Percentiles rank a stretch among this genome's conserved stretches.
Conservation (phyloP, 2,888 invertebrate genomes). For the Ophioninae sp. region DNA sequence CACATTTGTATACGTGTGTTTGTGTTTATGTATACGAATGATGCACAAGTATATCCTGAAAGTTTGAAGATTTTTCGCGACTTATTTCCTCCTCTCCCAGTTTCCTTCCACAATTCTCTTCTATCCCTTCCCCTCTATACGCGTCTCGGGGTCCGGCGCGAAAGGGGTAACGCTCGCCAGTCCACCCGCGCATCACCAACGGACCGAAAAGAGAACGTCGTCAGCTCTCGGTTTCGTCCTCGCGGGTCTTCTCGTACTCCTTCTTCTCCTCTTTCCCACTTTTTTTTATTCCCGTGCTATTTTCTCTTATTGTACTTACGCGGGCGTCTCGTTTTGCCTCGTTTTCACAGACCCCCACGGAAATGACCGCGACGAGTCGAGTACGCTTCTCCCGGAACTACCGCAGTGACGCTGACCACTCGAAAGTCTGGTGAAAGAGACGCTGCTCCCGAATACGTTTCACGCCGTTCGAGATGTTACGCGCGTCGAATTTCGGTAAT, state of each 20-base stretch:
- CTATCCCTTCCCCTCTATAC: not conserved
- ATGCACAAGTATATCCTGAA: constrained; percentile 10
- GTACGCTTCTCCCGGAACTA: not conserved
- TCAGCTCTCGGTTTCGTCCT: constrained; percentile 41
- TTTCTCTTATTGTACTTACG: constrained; percentile 40
- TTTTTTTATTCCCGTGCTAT: not conserved
- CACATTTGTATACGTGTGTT: not conserved
- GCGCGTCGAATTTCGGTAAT: not conserved
- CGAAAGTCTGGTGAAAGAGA: not conserved
- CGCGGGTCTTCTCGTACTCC: constrained; percentile 37
- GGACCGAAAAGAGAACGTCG: constrained; percentile 30
- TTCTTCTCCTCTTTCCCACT: constrained; percentile 31
- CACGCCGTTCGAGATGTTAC: not conserved
- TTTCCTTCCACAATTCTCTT: not conserved
- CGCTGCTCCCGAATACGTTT: not conserved
- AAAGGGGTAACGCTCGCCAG: constrained; percentile 33
- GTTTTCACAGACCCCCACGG: constrained; percentile 27
- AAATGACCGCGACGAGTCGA: not conserved
- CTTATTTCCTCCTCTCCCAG: constrained; percentile 16
- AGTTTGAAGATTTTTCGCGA: constrained; percentile 34
- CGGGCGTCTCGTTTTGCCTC: constrained; percentile 46
- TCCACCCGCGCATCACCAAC: constrained; percentile 46
- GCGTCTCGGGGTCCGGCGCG: constrained; percentile 25
- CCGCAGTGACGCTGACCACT: not conserved
- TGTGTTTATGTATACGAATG: not conserved